phyloP scores from a whole-genome alignment of 2,888 invertebrate species.

The Chloromyia formosa region DNA sequence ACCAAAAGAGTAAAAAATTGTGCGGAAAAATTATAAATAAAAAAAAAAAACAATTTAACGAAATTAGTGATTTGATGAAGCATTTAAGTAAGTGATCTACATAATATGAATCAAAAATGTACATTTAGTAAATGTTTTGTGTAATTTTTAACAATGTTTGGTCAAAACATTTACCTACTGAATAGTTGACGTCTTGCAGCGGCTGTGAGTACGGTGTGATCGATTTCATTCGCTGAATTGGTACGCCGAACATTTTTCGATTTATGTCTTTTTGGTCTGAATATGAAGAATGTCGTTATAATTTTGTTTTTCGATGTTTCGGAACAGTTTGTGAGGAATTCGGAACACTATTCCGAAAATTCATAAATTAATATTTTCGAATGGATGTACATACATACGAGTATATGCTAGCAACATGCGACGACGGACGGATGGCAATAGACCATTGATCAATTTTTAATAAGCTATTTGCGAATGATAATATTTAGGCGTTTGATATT shows the following conservation, averaged over 20 bases:
- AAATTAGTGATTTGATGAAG: neutral
- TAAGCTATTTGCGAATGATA: too few species aligned
- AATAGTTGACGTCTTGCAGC: slow-evolving; percentile 73
- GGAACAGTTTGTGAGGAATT: too few species aligned
- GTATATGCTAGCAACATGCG: too few species aligned
- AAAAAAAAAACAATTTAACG: neutral
- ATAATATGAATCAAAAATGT: neutral
- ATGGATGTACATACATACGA: too few species aligned
- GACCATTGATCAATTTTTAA: too few species aligned
- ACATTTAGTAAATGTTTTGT: slow-evolving; percentile 23
- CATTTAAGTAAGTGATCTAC: neutral
- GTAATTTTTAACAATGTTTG: slow-evolving; percentile 31
- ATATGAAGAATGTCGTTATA: neutral
- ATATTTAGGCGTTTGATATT: too few species aligned
- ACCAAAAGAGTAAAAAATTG: slow-evolving; percentile 14
- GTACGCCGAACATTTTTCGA: slow-evolving; percentile 72
- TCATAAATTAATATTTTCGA: neutral
- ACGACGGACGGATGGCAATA: too few species aligned
- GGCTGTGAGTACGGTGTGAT: slow-evolving; percentile 70
- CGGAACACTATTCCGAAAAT: slow-evolving; percentile 34
- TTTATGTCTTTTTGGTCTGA: slow-evolving; percentile 53
- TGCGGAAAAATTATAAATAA: neutral
- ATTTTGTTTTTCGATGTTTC: slow-evolving; percentile 30
- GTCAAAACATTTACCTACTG: slow-evolving; percentile 62
- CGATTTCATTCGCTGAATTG: slow-evolving; percentile 75